Base-by-base conservation (phyloP, 2,113 vertebrate genomes). In the Ginglymostoma cirratum region DNA sequence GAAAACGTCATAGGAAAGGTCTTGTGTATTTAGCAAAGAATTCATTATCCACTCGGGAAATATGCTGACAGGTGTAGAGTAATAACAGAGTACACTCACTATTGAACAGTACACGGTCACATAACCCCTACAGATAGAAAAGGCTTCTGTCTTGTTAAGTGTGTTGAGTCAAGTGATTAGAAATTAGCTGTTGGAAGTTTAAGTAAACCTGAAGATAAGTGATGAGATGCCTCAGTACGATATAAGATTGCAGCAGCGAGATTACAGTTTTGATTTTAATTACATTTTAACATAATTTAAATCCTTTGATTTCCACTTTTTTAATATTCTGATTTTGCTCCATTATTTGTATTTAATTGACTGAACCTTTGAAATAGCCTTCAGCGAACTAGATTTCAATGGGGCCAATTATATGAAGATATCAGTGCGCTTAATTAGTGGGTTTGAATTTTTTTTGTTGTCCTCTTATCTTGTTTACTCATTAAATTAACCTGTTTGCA, bases 301-400 rank as follows among this genome's bases (percentile, higher is more conserved):
- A 72, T 95, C 45, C 38, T 95, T 95, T 70, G 66, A 95, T 72
- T 72, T 95, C 94, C 65, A 70, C 55, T 95, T 30, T 92, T 72
- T 95, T 95, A 95, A 69, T 95, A 95, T 45, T 69, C 93, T 70
- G 65, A 69, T 72, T 72, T 55, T 4, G 30, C 48, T 95, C 42
- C 94, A 95, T 95, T 45, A 95, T 72, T 95, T 95, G 67, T 95
- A 52, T 72, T 95, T 69, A 95, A 95, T 95, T 72, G 94, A 70
- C 67, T 72, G 69, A 69, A 95, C 67, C 42, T 48, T 95, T 95
- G 67, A 95, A 95, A 95, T 95, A 48, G 67, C 94, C 94, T 95
- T 95, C 27, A 69, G 67, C 67, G 3, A 48, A 67, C 23, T 4
- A 69, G 69, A 95, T 95, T 95, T 95, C 94, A 95, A 52, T 72